Evolutionary conservation across 2,888 invertebrate species (phyloP).

Genomic region (Unio pictorum): DNA sequence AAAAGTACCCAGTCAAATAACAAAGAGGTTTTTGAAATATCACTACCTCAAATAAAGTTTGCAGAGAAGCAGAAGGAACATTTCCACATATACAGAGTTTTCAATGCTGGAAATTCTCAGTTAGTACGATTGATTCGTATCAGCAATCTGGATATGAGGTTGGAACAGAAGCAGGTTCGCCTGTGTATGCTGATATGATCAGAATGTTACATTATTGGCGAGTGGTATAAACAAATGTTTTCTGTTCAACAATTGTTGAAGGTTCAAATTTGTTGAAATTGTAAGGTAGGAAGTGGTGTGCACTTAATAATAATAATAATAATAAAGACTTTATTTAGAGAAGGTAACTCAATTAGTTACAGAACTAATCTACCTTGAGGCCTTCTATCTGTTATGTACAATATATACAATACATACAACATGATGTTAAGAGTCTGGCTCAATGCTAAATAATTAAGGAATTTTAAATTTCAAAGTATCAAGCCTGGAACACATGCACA

Average conservation of each 20-base stretch:
- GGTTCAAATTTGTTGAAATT: no score
- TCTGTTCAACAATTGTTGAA: neutral
- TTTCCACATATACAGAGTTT: slow-evolving; percentile 67
- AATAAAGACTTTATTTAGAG: no score
- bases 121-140: slow-evolving; percentile 56
- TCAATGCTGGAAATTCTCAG: slow-evolving; percentile 57
- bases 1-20: slow-evolving; percentile 56
- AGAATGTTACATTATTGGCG: neutral
- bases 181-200: slow-evolving; percentile 58
- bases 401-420: no score
- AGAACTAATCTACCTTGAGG: no score
- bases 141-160: slow-evolving; percentile 54
- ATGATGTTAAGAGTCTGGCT: no score
- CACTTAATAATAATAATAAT: no score
- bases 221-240: neutral
- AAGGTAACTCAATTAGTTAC: no score
- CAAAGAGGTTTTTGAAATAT: slow-evolving; percentile 67
- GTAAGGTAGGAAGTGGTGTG: no score
- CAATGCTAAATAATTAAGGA: no score
- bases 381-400: no score
- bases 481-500: no score
- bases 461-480: no score
- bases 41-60: slow-evolving; percentile 61
- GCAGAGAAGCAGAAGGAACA: slow-evolving; percentile 53
- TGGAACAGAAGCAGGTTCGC: slow-evolving; percentile 55